phyloP scores from a whole-genome alignment of 2,113 vertebrate genomes.

The Oncorhynchus kisutch region DNA sequence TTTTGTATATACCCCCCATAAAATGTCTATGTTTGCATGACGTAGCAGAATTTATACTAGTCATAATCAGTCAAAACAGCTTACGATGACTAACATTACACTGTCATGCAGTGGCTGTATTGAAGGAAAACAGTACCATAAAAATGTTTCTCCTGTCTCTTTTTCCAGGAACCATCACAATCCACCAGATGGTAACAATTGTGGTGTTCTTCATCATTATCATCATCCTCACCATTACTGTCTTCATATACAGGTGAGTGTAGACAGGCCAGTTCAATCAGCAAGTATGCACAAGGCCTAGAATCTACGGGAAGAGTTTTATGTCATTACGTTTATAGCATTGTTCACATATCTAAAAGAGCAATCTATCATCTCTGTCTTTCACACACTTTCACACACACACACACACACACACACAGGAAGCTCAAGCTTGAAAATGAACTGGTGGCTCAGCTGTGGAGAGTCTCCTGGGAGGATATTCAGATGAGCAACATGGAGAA shows the following conservation, averaged over 20 bases:
- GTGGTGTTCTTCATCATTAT: conserved; percentile 83
- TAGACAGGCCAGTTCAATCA: too few species aligned
- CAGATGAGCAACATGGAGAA: conserved; percentile 85
- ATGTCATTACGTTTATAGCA: too few species aligned
- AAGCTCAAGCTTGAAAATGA: conserved; percentile 91
- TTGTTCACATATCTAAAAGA: too few species aligned
- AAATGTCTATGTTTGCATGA: not conserved
- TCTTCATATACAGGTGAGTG: conserved; percentile 88
- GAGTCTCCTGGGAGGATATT: conserved; percentile 86
- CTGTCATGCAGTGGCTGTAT: too few species aligned
- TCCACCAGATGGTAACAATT: conserved; percentile 84
- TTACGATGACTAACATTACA: not conserved
- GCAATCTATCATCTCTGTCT: not conserved
- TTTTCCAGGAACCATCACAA: conserved; percentile 76
- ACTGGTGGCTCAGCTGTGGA: conserved; percentile 86
- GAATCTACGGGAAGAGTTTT: too few species aligned
- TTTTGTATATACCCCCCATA: too few species aligned
- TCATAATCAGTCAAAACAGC: not conserved
- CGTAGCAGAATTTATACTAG: not conserved
- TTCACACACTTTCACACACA: not conserved
- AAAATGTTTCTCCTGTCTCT: not conserved
- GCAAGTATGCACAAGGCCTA: too few species aligned
- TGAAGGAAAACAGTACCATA: not conserved
- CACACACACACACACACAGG: conserved; percentile 59
- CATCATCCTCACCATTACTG: conserved; percentile 75